Base-by-base conservation (phyloP, 2,888 invertebrate species). In the Loripinus fragilis region DNA sequence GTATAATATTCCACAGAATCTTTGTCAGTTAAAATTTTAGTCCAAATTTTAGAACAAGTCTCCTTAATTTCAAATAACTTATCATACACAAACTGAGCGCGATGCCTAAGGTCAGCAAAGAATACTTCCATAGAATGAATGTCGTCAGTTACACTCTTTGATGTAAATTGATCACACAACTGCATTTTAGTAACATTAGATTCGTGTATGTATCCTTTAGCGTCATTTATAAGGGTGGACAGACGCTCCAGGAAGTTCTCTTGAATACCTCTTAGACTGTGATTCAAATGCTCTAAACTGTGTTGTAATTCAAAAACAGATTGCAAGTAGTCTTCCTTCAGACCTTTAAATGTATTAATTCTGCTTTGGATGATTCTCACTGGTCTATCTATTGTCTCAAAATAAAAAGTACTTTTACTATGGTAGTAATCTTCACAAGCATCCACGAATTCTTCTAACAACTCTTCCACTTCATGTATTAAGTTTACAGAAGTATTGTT, bases 321-420 rank as follows among this genome's bases (percentile, higher is more conserved):
- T 42, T 69, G 50, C 15, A 66, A 28, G 28, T 50, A 45, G 74
- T 82, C 41, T 78, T 48, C 30, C 65, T 67, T 76, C 72, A 81
- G 12, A 74, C 23, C 15, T 10, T 73, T 50, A 12, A 87, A 85
- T 3, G 74, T 45, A 15, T 77, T 64, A 10, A 78, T 55, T 17
- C 85, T 74, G 15, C 79, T 45, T 25, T 78, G 48, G 35, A 89
- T 55, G 12, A 83, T 48, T 17, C 74, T 45, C 23, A 85, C 41
- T 0, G 87, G 83, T 76, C 85, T 82, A 23, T 87, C 81, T 1
- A 87, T 71, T 3, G 78, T 72, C 25, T 87, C 86, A 52, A 83
- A 78, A 50, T 87, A 79, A 71, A 89, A 87, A 50, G 80, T 75
- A 64, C 86, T 85, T 76, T 83, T 85, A 60, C 86, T 86, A 28